These are phyloP conservation scores for Prunella strophiata DNA, from an alignment of 2,797 vertebrate species.

Conservation along the genomic window DNA sequence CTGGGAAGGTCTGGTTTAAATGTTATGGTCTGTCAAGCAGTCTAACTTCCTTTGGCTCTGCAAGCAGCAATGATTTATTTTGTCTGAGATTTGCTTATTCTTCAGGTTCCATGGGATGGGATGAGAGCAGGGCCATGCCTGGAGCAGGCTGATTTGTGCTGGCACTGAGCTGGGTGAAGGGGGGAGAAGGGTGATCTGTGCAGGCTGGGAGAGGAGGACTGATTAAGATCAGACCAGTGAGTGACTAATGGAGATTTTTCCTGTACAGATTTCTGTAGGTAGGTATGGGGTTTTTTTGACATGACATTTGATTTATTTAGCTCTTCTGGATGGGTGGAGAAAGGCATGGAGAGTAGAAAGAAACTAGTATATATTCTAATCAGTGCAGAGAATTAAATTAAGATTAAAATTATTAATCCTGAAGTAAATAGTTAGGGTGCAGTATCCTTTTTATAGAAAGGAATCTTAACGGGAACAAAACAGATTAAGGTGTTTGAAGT, in stretches of 20 bases:
- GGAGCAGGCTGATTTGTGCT: accelerated
- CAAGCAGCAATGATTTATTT: not conserved
- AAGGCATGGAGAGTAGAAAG: not conserved
- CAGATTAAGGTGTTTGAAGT: not conserved
- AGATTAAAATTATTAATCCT: not conserved
- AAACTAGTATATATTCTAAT: not conserved
- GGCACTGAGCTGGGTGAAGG: not conserved
- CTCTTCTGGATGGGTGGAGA: not conserved
- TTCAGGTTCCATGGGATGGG: not conserved
- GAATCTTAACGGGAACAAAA: not conserved
- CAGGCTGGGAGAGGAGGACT: not conserved
- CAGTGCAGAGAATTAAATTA: not conserved
- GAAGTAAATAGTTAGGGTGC: not conserved
- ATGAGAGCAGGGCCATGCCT: not conserved
- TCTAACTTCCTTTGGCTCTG: not conserved
- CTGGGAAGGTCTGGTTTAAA: not conserved
- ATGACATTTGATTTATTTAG: not conserved
- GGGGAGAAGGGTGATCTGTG: not conserved
- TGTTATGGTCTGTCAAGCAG: not conserved
- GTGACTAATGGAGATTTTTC: not conserved
- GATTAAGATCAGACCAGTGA: not conserved
- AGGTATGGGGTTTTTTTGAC: not conserved
- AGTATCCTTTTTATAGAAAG: not conserved
- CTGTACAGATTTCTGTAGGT: not conserved
- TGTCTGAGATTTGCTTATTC: not conserved